Conservation (phyloP, 1,140 invertebrate species). For the Rhyzopertha dominica region DNA sequence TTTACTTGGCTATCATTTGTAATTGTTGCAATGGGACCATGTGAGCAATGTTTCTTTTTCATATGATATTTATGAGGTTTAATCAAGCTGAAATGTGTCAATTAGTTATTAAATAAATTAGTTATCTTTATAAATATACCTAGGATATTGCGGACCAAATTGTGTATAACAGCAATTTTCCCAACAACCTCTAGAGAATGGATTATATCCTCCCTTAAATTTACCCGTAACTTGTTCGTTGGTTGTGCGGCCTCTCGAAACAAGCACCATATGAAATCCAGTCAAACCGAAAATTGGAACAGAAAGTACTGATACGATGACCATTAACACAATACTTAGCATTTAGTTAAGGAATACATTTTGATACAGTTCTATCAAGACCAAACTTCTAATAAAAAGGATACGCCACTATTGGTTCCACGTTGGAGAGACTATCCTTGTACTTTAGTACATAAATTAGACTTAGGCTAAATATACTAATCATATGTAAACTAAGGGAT, state of each 20-base stretch:
- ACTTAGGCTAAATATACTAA: conserved; percentile 91
- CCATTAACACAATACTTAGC: conserved; percentile 84
- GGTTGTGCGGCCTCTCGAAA: conserved; percentile 96
- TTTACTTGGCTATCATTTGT: conserved; percentile 70
- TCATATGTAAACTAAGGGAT: conserved; percentile 94
- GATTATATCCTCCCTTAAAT: conserved; percentile 96
- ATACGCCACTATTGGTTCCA: conserved; percentile 88
- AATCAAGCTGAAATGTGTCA: conserved; percentile 43
- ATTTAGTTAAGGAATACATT: conserved; percentile 49
- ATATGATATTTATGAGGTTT: conserved; percentile 51
- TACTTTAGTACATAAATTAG: conserved; percentile 86
- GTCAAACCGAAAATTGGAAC: conserved; percentile 97
- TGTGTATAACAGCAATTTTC: conserved; percentile 92
- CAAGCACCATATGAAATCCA: conserved; percentile 95
- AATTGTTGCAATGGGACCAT: conserved; percentile 46
- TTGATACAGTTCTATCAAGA: too few relatives aligned
- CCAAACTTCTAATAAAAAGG: conserved; percentile 69
- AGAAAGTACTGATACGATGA: conserved; percentile 81
- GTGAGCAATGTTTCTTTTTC: conserved; percentile 41
- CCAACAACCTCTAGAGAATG: conserved; percentile 90
- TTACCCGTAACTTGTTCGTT: conserved; percentile 99
- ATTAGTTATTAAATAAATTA: conserved; percentile 2
- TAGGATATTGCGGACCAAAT: conserved; percentile 94
- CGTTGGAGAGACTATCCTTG: conserved; percentile 73
- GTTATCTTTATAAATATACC: conserved; percentile 55